phyloP scores from a whole-genome alignment of 2,888 invertebrate species.

The Eupithecia dodoneata region DNA sequence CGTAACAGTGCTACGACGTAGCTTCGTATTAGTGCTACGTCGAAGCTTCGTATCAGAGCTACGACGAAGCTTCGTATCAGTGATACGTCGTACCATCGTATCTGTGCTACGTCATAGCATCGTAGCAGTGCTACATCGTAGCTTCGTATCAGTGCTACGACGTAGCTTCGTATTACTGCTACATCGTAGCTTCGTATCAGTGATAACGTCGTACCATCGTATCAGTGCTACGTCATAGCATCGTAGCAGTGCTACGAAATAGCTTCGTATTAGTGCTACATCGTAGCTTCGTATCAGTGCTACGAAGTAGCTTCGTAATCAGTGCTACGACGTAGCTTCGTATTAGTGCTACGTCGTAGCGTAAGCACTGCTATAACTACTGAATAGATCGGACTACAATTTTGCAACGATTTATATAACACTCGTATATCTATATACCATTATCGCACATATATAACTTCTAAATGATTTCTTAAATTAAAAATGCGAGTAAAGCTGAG shows the following conservation, averaged over 20 bases:
- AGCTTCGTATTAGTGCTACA: not conserved
- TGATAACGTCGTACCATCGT: not conserved
- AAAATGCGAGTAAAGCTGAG: not conserved
- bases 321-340: not conserved
- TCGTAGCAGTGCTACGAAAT: not conserved
- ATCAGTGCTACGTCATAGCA: no score
- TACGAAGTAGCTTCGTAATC: not conserved
- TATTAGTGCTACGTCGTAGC: no score
- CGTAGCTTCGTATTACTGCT: not conserved
- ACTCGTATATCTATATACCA: no score
- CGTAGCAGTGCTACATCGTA: no score
- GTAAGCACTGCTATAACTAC: not conserved
- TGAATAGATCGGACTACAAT: not conserved
- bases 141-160: not conserved
- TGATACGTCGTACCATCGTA: not conserved
- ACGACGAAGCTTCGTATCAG: not conserved
- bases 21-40: not conserved
- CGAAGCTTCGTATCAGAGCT: not conserved
- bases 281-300: not conserved
- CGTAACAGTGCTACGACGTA: no score
- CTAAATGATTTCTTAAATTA: not conserved
- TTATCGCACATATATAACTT: not conserved
- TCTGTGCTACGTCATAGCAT: not conserved
- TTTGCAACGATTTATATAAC: not conserved
- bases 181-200: not conserved